Percentiles rank a stretch among this genome's conserved stretches.
Conservation (phyloP, 2,113 vertebrate species). For the Emydocephalus ijimae region DNA sequence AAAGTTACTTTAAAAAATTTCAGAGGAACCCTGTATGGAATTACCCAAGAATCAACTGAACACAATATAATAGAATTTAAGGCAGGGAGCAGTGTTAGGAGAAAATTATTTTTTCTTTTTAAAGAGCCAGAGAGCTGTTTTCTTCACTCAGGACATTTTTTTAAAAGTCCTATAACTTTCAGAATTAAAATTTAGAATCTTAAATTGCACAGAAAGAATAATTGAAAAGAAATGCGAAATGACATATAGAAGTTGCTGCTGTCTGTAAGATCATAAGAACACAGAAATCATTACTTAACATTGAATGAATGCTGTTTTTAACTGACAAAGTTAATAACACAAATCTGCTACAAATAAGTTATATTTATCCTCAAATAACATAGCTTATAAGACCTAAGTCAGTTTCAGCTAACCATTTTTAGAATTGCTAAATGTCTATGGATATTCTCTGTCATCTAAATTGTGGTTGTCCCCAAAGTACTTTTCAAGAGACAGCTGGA, state of each 20-base stretch:
- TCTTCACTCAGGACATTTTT: background rate
- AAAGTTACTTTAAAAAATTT: background rate
- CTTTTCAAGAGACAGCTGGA: too few species aligned
- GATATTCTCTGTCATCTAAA: too few species aligned
- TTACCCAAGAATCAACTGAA: background rate
- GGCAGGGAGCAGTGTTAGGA: background rate
- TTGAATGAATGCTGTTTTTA: background rate
- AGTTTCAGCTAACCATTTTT: background rate
- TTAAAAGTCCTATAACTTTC: too few species aligned
- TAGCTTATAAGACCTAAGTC: background rate
- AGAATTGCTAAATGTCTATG: background rate
- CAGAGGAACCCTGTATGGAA: background rate
- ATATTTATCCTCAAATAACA: background rate
- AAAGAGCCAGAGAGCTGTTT: background rate
- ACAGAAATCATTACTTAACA: background rate
- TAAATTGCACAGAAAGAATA: background rate
- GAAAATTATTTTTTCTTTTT: background rate
- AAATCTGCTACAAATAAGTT: background rate
- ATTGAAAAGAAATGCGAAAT: background rate
- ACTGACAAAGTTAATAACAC: background rate
- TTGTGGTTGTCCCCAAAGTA: too few species aligned
- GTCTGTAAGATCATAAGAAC: background rate
- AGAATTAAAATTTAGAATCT: background rate
- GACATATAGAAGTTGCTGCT: background rate
- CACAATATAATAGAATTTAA: background rate